These are phyloP conservation scores for Rhagonycha fulva DNA, from an alignment of 2,888 invertebrate species.

Conservation along the genomic window DNA sequence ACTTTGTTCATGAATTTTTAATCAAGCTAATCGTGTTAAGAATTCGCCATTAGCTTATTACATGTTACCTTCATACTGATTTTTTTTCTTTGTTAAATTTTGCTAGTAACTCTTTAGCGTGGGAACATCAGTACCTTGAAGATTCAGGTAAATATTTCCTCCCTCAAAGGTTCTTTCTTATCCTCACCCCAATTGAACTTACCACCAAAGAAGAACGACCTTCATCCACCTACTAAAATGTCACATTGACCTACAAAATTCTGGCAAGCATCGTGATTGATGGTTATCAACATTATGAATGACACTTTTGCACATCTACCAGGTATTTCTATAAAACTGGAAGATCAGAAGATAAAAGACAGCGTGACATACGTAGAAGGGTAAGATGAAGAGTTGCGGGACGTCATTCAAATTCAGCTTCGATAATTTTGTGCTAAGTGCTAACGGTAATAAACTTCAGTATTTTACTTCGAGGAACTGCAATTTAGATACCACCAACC, in stretches of 20 bases:
- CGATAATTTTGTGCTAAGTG: neutral
- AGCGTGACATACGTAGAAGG: neutral
- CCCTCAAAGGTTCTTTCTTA: neutral
- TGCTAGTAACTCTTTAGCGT: neutral
- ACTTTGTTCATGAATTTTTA: conserved; percentile 1
- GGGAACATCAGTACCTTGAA: neutral
- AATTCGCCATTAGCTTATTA: neutral
- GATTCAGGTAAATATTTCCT: neutral
- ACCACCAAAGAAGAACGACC: neutral
- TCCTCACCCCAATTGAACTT: neutral
- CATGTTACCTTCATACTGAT: neutral
- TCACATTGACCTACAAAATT: neutral
- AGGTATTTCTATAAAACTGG: neutral
- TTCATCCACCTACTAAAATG: neutral
- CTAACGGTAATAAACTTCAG: neutral
- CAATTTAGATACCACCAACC: neutral
- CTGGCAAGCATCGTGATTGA: neutral
- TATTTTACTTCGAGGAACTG: neutral
- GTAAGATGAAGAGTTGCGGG: neutral
- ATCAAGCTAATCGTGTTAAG: neutral
- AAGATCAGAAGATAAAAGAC: neutral
- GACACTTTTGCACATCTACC: neutral
- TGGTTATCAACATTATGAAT: neutral
- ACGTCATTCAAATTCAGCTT: neutral
- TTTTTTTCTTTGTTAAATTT: neutral